A percentile compares a stretch with the other conserved stretches of the same genome.
These are phyloP conservation scores for Eueides isabella DNA, from an alignment of 1,140 invertebrate species.

Conservation along the genomic window DNA sequence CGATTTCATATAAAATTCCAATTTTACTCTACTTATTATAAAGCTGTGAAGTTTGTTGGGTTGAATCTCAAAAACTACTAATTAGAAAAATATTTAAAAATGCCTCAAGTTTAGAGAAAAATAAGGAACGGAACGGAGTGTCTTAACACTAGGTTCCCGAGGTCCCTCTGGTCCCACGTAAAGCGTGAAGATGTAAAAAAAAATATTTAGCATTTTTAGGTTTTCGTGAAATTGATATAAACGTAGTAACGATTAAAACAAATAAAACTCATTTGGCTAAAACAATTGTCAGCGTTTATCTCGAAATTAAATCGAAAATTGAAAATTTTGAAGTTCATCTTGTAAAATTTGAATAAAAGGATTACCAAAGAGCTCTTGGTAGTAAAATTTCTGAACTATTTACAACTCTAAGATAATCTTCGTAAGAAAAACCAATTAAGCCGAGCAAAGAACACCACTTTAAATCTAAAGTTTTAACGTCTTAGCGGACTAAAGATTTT, in stretches of 20 bases:
- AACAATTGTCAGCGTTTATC: not conserved
- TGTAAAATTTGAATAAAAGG: not conserved
- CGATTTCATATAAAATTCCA: not conserved
- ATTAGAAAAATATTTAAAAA: too few relatives aligned
- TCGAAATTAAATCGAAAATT: not conserved
- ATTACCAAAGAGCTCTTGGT: not conserved
- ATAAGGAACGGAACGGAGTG: too few relatives aligned
- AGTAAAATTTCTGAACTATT: slow-evolving; percentile 5
- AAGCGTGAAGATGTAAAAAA: too few relatives aligned
- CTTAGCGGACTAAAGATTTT: not conserved
- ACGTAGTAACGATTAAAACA: too few relatives aligned
- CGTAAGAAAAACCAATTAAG: slow-evolving; percentile 35
- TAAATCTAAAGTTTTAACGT: slow-evolving; percentile 9
- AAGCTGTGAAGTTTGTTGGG: too few relatives aligned
- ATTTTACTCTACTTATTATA: too few relatives aligned
- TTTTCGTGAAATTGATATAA: too few relatives aligned
- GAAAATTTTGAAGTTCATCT: not conserved
- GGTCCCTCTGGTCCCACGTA: too few relatives aligned
- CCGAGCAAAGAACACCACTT: slow-evolving; percentile 13
- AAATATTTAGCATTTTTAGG: too few relatives aligned
- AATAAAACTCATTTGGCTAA: not conserved
- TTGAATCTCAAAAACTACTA: too few relatives aligned
- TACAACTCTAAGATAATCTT: slow-evolving; percentile 11
- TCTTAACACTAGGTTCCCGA: too few relatives aligned
- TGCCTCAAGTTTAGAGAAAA: too few relatives aligned